Percentiles rank a stretch among this genome's conserved stretches.
These are phyloP conservation scores for Cyclina sinensis DNA, from an alignment of 1,140 invertebrate species.

Conservation along the genomic window DNA sequence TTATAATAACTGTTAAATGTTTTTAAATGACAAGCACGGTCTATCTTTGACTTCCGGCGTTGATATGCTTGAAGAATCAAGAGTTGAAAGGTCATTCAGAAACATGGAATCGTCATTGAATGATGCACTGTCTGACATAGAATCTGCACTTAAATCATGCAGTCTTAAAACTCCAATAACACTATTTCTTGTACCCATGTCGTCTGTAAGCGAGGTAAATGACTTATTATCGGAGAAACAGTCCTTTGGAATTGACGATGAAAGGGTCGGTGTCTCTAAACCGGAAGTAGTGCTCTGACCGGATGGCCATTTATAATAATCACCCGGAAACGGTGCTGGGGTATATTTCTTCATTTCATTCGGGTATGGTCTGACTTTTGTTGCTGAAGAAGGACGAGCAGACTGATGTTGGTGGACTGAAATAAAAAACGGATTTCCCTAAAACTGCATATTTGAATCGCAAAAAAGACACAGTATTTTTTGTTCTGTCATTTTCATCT, in stretches of 20 bases:
- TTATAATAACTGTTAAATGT: background rate
- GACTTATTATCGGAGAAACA: background rate
- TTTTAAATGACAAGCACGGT: conserved; percentile 32
- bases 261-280: background rate
- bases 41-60: conserved; percentile 7
- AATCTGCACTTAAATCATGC: background rate
- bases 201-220: background rate
- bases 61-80: conserved; percentile 7
- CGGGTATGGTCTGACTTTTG: conserved; percentile 10
- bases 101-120: background rate
- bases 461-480: too few relatives aligned
- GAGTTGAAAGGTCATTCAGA: conserved; percentile 39
- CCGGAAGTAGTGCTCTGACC: conserved; percentile 27
- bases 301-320: background rate
- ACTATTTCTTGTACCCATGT: background rate
- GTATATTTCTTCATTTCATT: conserved; percentile 15
- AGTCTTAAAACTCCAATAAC: conserved; percentile 45
- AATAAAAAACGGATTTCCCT: conserved; percentile 7
- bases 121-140: background rate
- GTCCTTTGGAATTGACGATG: background rate
- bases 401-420: conserved; percentile 24
- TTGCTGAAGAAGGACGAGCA: conserved; percentile 18
- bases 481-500: too few relatives aligned
- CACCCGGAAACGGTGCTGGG: conserved; percentile 3
- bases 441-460: too few relatives aligned